Evolutionary conservation across 2,113 vertebrate genomes (phyloP).

Genomic region (Emydura subglobosa): DNA sequence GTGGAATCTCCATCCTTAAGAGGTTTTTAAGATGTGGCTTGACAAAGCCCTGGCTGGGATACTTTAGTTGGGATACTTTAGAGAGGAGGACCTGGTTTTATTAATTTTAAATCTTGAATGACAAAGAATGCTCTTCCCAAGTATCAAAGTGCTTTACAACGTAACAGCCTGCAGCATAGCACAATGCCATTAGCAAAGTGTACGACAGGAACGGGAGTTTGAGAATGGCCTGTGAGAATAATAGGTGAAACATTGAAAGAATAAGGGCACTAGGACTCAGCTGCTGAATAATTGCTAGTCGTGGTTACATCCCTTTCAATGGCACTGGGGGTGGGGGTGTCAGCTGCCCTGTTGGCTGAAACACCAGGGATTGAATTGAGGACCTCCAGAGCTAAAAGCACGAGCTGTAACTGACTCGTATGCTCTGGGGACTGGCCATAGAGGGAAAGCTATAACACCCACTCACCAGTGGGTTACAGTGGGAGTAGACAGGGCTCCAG

Average conservation of each 20-base stretch:
- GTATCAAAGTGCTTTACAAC: background rate
- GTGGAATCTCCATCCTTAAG: too few relatives aligned
- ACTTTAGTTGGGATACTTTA: too few relatives aligned
- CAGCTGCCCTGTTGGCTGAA: background rate
- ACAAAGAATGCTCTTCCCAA: background rate
- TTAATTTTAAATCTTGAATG: background rate
- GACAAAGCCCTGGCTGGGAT: too few relatives aligned
- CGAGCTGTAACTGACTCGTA: background rate
- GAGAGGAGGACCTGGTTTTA: background rate
- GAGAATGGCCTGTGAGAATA: background rate
- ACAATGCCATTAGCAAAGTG: background rate
- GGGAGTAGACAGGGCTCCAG: background rate
- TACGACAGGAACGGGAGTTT: background rate
- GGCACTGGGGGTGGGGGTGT: background rate
- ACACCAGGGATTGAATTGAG: background rate
- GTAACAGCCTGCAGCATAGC: background rate
- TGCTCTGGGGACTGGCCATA: background rate
- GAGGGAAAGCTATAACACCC: background rate
- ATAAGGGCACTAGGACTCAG: background rate
- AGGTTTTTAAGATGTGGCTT: too few relatives aligned
- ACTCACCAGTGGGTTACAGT: background rate
- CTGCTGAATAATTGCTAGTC: background rate
- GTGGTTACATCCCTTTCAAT: background rate
- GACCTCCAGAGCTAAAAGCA: background rate
- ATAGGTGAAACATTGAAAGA: background rate